These are phyloP conservation scores for Lampris megalopsis DNA, from an alignment of 2,113 vertebrate species.

Conservation along the genomic window DNA sequence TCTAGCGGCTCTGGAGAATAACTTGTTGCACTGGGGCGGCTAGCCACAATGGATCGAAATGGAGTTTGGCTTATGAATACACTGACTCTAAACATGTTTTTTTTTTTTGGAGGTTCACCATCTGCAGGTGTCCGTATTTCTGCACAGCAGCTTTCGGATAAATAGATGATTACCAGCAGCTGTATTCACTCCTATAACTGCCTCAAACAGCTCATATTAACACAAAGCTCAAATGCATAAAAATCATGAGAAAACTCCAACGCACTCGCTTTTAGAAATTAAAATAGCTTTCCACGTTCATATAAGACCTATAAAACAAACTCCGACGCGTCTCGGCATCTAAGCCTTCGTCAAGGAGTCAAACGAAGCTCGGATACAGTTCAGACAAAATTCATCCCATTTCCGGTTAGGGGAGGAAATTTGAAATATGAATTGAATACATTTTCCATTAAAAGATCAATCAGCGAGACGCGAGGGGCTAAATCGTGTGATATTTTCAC, in stretches of 20 bases:
- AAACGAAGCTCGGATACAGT: neutral
- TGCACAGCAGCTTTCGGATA: slow-evolving; percentile 1
- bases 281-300: no score
- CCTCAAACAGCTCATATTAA: neutral
- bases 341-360: no score
- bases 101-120: slow-evolving; percentile 19
- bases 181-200: neutral
- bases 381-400: slow-evolving; percentile 8
- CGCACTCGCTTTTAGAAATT: no score
- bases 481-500: slow-evolving; percentile 38
- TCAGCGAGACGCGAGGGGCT: slow-evolving; percentile 12
- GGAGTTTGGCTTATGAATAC: slow-evolving; percentile 38
- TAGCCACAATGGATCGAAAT: slow-evolving; percentile 54
- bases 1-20: slow-evolving; percentile 70
- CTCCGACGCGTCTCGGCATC: no score
- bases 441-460: slow-evolving; percentile 19
- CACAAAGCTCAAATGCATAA: neutral
- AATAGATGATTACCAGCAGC: neutral
- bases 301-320: no score
- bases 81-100: neutral
- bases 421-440: neutral
- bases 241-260: no score
- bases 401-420: neutral
- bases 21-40: slow-evolving; percentile 60
- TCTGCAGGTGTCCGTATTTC: slow-evolving; percentile 13